phyloP scores from a whole-genome alignment of 2,888 invertebrate genomes.

The Lacanobia wlatinum region DNA sequence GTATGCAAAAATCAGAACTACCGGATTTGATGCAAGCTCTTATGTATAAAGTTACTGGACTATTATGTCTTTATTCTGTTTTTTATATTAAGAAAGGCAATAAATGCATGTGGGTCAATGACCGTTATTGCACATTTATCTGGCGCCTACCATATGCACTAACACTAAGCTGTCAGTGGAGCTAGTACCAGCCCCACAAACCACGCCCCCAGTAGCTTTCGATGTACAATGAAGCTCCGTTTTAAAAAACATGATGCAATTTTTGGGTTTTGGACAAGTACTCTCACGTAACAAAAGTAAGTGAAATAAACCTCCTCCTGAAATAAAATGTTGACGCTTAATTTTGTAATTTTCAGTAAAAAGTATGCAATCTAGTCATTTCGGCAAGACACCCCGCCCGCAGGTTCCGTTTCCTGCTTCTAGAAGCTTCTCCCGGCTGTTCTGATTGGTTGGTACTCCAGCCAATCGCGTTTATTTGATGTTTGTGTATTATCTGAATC shows the following conservation, averaged over 20 bases:
- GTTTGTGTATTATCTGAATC: slow-evolving; percentile 1
- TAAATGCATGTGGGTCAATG: too few species aligned
- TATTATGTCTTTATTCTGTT: too few species aligned
- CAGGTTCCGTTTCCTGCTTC: not conserved
- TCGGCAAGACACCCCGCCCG: not conserved
- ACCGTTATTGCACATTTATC: too few species aligned
- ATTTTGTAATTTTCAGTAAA: not conserved
- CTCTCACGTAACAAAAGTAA: not conserved
- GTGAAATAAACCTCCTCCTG: not conserved
- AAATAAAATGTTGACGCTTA: not conserved
- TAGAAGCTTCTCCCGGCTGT: not conserved
- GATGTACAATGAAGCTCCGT: slow-evolving; percentile 25
- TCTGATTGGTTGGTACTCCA: slow-evolving; percentile 19
- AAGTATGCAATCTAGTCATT: not conserved
- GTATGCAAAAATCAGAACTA: too few species aligned
- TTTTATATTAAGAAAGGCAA: too few species aligned
- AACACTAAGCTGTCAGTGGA: slow-evolving; percentile 8
- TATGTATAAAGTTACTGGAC: too few species aligned
- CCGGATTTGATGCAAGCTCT: too few species aligned
- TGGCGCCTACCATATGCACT: slow-evolving; percentile 15
- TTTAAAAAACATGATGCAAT: not conserved
- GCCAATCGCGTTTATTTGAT: slow-evolving; percentile 13
- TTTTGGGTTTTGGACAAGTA: too few species aligned
- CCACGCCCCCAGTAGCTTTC: slow-evolving; percentile 18
- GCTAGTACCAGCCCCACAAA: not conserved